phyloP scores from a whole-genome alignment of 35 echinoderm and acorn worm species.

The Nesometra sesokonis region DNA sequence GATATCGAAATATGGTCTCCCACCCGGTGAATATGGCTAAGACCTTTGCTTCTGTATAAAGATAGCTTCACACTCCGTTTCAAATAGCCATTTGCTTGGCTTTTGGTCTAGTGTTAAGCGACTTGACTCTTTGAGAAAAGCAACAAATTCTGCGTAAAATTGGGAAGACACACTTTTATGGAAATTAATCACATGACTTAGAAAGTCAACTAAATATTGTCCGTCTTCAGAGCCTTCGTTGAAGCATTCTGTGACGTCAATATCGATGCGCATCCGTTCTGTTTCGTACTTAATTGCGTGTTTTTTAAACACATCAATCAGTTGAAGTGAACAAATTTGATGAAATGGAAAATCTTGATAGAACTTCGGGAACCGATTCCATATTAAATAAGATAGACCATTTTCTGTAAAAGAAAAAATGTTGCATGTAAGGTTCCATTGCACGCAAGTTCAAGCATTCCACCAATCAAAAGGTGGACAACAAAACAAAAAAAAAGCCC shows the following conservation, averaged over 20 bases:
- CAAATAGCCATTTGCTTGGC: neutral
- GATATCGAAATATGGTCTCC: too few species aligned
- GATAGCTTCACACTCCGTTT: neutral
- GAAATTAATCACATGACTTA: neutral
- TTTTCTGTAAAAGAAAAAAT: neutral
- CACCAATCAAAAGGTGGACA: too few species aligned
- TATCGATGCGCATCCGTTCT: neutral
- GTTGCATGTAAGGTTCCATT: too few species aligned
- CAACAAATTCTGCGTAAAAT: neutral
- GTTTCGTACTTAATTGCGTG: neutral
- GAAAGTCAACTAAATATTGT: neutral
- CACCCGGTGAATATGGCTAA: too few species aligned
- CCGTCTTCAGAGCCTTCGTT: neutral
- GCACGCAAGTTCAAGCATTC: too few species aligned
- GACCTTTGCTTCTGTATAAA: neutral
- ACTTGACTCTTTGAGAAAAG: neutral
- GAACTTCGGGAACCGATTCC: neutral
- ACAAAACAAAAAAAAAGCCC: too few species aligned
- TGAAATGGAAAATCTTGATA: neutral
- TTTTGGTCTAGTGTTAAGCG: neutral
- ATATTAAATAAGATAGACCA: neutral
- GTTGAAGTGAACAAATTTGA: neutral
- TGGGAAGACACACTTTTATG: neutral
- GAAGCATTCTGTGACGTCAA: neutral
- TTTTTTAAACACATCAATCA: neutral